Base-by-base conservation (phyloP, 2,888 invertebrate genomes). In the Plebejus melissa region DNA sequence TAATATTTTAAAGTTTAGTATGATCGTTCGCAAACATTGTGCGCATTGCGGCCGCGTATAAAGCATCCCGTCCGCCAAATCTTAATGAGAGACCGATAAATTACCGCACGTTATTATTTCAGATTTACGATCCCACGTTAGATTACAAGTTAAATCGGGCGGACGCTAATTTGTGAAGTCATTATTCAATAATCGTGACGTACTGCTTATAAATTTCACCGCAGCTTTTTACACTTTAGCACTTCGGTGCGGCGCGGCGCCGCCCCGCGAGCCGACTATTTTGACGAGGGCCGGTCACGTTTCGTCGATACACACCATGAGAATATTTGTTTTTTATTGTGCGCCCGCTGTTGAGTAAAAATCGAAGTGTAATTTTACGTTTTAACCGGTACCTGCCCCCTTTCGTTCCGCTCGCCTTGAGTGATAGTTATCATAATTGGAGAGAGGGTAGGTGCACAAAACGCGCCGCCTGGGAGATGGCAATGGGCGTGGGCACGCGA, bases 251-350 rank as follows among this genome's bases (percentile, higher is more conserved):
- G 80, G 82, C 85, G 88, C 89, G 87, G 88, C 87, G 89, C 91
- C 90, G 90, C 88, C 90, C 90, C 88, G 86, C 88, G 89, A 93
- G 90, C 87, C 88, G 89, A 88, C 91, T 91, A 91, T 93, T 93
- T 93, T 91, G 93, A 93, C 90, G 93, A 90, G 90, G 91, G 89
- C 90, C 89, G 90, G 93, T 93, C 93, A 93, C 93, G 93, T 93
- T 93, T 89, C 85, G 88, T 91, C 93, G 93, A 93, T 93, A 90
- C 90, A 85, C 87, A 83, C 90, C 92, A 93, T 93, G 93, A 92
- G 93, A 93, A 92, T 93, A 93, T 93, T 93, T 93, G 93, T 93
- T 93, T 93, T 93, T 93, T 93, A 89, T 90, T 90, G 89, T 88
- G 86, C 86, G 91, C 88, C 87, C 87, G 90, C 86, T 87, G 89